Conservation (phyloP, 2,888 invertebrate species). For the Netelia virgata region DNA sequence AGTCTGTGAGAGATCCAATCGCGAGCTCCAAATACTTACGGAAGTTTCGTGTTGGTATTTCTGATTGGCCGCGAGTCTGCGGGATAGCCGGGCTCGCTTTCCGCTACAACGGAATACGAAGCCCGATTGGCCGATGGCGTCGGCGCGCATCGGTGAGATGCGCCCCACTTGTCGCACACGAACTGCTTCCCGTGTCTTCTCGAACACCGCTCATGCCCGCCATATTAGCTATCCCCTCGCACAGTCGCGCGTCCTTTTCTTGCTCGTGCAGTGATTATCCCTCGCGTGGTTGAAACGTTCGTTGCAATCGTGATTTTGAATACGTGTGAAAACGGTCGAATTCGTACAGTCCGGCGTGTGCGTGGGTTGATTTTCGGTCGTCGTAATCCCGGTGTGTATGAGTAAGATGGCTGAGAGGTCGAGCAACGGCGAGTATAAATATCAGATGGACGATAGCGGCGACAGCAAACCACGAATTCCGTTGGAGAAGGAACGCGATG, state of each 20-base stretch:
- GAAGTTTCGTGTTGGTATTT: no score
- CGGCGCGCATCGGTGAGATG: neutral
- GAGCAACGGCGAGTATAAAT: constrained; percentile 82
- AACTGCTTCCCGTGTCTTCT: neutral
- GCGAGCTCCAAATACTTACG: no score
- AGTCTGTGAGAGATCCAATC: neutral
- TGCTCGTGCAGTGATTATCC: neutral
- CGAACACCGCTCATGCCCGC: neutral
- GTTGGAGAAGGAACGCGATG: constrained; percentile 86
- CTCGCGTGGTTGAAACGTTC: neutral
- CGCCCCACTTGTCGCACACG: neutral
- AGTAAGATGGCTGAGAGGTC: constrained; percentile 79
- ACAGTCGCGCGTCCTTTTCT: constrained; percentile 16
- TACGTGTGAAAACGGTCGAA: neutral
- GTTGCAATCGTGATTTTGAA: neutral
- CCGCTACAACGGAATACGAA: neutral
- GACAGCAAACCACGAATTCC: constrained; percentile 75
- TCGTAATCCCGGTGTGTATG: constrained; percentile 27
- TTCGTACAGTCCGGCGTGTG: constrained; percentile 3
- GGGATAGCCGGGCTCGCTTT: neutral
- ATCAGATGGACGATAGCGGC: constrained; percentile 76
- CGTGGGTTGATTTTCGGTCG: neutral
- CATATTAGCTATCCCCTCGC: constrained; percentile 7
- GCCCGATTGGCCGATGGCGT: neutral
- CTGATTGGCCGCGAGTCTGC: neutral